Base-by-base conservation (phyloP, 2,113 vertebrate genomes). In the Sceloporus undulatus region DNA sequence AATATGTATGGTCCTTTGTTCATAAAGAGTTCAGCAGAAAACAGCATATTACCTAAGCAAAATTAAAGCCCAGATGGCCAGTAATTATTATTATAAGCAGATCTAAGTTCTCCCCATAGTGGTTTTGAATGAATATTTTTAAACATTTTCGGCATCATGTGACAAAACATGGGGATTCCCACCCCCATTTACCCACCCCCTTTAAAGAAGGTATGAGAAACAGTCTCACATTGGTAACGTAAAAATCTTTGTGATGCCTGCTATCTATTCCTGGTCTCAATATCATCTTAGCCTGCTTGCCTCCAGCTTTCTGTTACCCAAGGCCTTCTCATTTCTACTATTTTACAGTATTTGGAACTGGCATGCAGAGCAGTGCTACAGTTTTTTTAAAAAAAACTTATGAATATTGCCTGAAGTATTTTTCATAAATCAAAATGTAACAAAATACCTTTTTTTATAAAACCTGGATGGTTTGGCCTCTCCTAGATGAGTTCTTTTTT, bases 21-120 rank as follows among this genome's bases (percentile, higher is more conserved):
- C 52, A 85, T 38, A 93, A 92, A 90, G 42, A 91, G 54, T 82
- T 5, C 62, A 85, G 76, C 19, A 70, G 71, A 86, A 87, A 91
- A 88, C 68, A 71, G 76, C 56, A 81, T 79, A 73, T 27, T 0
- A 90, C 74, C 86, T 82, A 91, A 93, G 76, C 38, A 91, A 93
- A 91, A 91, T 71, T 86, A 88, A 90, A 87, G 4, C 16, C 89
- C 71, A 85, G n/a, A 40, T 85, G 88, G 27, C n/a, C 56, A 76
- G 25, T 74, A 13, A 71, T 90, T 75, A 16, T 89, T 89, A 79
- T 90, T 89, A 77, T 48, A 92, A 91, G 74, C 6, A 87, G 56
- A 52, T 86, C 52, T 19, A 6, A 54, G 76, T 90, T 92, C 76
- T 70, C n/a, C 42, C n/a, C 62, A 73, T 75, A 84, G 75, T 84